phyloP scores from a whole-genome alignment of 2,888 invertebrate genomes.

The Idaea dimidiata region DNA sequence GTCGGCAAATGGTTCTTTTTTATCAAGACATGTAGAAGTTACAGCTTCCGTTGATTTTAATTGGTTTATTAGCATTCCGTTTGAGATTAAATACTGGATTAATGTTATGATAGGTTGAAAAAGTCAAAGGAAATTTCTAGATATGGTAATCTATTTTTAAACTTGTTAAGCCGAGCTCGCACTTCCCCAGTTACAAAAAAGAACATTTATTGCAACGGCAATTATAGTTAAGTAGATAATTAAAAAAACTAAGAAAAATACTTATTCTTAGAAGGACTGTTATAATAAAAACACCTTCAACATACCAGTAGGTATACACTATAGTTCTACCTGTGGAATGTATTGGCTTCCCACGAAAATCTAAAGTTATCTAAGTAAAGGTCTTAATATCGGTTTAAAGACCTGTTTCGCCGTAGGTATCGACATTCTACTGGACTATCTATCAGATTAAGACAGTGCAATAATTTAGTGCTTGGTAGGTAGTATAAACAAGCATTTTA shows the following conservation, averaged over 20 bases:
- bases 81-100: neutral
- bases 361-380: neutral
- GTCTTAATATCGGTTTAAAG: neutral
- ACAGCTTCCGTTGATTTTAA: slow-evolving; percentile 1
- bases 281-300: neutral
- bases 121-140: neutral
- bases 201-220: neutral
- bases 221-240: neutral
- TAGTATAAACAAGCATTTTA: neutral
- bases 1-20: neutral
- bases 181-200: neutral
- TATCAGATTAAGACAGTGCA: neutral
- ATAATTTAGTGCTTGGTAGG: neutral
- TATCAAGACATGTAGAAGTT: neutral
- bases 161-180: neutral
- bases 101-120: neutral
- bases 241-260: neutral
- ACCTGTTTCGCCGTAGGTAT: neutral
- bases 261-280: neutral
- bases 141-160: neutral
- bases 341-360: neutral
- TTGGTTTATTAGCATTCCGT: neutral
- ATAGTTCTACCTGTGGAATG: neutral
- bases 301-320: neutral
- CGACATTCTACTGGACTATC: neutral